These are phyloP conservation scores for Colossoma macropomum DNA, from an alignment of 2,113 vertebrate species.

Conservation along the genomic window DNA sequence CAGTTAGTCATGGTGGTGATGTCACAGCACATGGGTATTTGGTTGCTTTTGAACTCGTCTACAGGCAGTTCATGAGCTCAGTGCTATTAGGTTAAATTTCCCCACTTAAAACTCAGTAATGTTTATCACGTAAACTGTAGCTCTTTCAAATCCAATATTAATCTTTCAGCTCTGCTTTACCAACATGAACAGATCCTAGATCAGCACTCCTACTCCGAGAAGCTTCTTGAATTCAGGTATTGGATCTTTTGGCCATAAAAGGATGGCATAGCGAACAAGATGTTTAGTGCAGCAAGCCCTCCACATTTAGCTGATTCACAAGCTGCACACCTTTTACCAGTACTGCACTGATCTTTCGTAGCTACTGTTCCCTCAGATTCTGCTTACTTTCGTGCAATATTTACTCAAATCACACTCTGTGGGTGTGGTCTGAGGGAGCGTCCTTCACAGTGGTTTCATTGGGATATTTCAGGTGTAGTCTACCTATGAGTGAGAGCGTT, in stretches of 20 bases:
- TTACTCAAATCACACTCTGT: background rate
- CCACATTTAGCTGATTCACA: background rate
- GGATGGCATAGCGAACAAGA: background rate
- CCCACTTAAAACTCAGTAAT: no score
- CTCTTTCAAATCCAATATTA: no score
- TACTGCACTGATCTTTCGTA: background rate
- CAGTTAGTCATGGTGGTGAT: no score
- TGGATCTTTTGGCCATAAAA: background rate
- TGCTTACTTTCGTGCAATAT: background rate
- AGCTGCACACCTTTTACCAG: no score
- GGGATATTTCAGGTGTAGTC: constrained; percentile 7
- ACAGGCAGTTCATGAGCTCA: no score
- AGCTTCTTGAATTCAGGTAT: background rate
- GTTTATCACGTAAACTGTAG: no score
- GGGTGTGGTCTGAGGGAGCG: background rate
- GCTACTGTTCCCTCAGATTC: background rate
- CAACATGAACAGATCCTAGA: no score
- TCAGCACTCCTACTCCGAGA: no score
- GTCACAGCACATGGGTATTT: no score
- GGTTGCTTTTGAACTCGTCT: no score
- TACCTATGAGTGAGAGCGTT: background rate
- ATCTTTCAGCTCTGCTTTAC: background rate
- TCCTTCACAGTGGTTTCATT: background rate
- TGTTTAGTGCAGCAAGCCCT: background rate
- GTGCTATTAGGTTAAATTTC: no score